Conservation (phyloP, 2,113 vertebrate genomes). For the Mellivora capensis region DNA sequence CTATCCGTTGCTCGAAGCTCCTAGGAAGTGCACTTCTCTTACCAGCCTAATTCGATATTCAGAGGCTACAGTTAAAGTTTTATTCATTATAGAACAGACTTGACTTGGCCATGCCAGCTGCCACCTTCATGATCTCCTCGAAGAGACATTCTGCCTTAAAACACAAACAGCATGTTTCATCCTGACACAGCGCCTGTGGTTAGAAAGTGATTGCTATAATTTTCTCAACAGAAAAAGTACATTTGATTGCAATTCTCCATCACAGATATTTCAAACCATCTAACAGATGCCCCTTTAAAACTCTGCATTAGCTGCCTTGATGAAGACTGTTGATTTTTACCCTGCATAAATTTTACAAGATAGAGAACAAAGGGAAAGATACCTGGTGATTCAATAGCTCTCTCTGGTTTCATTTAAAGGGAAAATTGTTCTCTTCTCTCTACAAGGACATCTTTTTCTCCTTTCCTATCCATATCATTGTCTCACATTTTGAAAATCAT, state of each 20-base stretch:
- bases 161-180: not conserved
- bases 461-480: not conserved
- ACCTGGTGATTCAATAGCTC: not conserved
- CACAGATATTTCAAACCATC: not conserved
- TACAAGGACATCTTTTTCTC: not conserved
- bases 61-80: not conserved
- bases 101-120: not conserved
- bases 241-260: not conserved
- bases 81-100: not conserved
- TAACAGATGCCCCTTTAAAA: not conserved
- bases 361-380: not conserved
- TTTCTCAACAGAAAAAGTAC: not conserved
- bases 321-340: not conserved
- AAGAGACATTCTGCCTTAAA: not conserved
- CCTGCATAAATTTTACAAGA: not conserved
- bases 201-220: not conserved
- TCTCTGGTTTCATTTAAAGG: conserved; percentile 8
- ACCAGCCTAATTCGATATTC: not conserved
- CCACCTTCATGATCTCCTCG: not conserved
- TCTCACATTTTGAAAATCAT: not conserved
- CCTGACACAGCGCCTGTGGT: not conserved
- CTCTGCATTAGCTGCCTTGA: not conserved
- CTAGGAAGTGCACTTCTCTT: not conserved
- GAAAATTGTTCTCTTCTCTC: not conserved
- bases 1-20: not conserved